Base-by-base conservation (phyloP, 2,888 invertebrate genomes). In the Cheilosia scutellata region DNA sequence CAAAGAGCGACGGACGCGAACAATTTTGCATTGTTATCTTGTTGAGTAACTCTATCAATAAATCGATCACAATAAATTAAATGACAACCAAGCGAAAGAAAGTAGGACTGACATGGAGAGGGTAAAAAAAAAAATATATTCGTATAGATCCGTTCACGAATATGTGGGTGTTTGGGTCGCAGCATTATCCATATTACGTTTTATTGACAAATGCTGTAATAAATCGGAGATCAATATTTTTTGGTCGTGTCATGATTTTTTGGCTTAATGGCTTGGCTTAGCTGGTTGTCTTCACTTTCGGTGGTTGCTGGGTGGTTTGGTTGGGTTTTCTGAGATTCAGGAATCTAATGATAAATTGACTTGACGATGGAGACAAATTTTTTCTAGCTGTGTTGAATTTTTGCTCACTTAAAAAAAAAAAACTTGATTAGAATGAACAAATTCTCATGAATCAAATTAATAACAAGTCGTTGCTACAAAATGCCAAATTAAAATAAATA, bases 201-300 rank as follows among this genome's bases (percentile, higher is more conserved):
- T 65, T 27, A 20, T 49, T 63, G 63, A 29, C 49, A 66, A 71
- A 71, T 75, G 44, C 33, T 68, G 60, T 68, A 76, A 76, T 58
- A 65, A 51, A 6, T 42, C 31, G 0, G 20, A 68, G 68, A 68
- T 42, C 60, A 42, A 40, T 65, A 47, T 40, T 44, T 20, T 51
- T 29, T 40, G 40, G 40, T 63, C 44, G 63, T 27, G 47, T 65
- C 63, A 16, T 55, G 74, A 33, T 58, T 37, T 20, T 13, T 20
- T 20, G 20, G 33, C 37, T 57, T 37, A 16, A 58, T 66, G 49
- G 25, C 27, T 9, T 44, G n/a, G 29, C 11, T 42, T 29, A 27
- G 5, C 13, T 51, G n/a, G 13, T 11, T 1, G 42, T 27, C 49
- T 71, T 71, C 49, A 37, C 49, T 58, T 71, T 57, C 25, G 11